Conservation (phyloP, 37 sponge, comb jelly and placozoan genomes). For the Halisarca cf. caerulea region DNA sequence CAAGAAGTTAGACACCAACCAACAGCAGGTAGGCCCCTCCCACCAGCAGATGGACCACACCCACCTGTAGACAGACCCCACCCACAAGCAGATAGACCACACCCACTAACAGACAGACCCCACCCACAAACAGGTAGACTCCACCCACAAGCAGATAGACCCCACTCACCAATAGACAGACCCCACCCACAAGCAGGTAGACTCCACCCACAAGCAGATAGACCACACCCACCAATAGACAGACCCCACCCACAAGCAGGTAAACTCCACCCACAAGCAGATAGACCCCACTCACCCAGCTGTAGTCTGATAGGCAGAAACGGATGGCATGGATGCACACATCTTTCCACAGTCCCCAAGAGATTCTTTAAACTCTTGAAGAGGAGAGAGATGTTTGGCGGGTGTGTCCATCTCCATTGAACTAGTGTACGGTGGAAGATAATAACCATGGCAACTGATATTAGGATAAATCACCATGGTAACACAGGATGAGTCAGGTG, state of each 20-base stretch:
- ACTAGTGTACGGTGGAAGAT: too few relatives aligned
- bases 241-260: not conserved
- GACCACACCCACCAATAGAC: not conserved
- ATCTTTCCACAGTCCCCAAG: constrained; percentile 11
- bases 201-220: not conserved
- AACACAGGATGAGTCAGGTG: too few relatives aligned
- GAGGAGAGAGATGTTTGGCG: not conserved
- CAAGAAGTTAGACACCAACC: too few relatives aligned
- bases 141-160: too few relatives aligned
- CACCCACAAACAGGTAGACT: not conserved
- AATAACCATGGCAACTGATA: too few relatives aligned
- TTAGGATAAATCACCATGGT: too few relatives aligned
- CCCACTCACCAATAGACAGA: too few relatives aligned
- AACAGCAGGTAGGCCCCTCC: too few relatives aligned
- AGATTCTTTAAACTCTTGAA: constrained; percentile 38
- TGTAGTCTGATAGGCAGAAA: not conserved
- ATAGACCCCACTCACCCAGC: not conserved
- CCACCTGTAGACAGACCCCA: too few relatives aligned
- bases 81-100: too few relatives aligned
- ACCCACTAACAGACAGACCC: too few relatives aligned
- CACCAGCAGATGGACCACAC: too few relatives aligned
- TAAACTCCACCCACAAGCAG: not conserved
- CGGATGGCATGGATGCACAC: constrained; percentile 28
- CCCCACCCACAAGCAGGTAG: not conserved
- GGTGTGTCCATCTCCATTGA: not conserved